phyloP scores from a whole-genome alignment of 2,797 vertebrate genomes.

The Acrossocheilus fasciatus region DNA sequence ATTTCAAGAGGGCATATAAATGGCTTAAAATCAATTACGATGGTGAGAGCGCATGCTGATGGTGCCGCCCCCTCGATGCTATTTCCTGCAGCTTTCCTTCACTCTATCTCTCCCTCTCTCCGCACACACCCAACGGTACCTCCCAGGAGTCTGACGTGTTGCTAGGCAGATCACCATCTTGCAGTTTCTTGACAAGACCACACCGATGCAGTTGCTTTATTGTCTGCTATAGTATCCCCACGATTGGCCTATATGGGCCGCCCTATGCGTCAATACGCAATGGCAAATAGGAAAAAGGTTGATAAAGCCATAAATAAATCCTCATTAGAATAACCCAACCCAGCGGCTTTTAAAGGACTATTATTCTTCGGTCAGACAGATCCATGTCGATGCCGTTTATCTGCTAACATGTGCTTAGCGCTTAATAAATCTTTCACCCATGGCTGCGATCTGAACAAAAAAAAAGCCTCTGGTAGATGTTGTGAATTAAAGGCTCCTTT shows the following conservation, averaged over 20 bases:
- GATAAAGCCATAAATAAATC: conserved; percentile 17
- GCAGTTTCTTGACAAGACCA: conserved; percentile 61
- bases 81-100: conserved; percentile 29
- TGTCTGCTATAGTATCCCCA: conserved; percentile 40
- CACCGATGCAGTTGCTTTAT: conserved; percentile 52
- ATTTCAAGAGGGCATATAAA: conserved; percentile 52
- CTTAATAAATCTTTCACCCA: conserved; percentile 56
- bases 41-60: conserved; percentile 45
- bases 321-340: conserved; percentile 48
- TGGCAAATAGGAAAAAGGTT: conserved; percentile 1
- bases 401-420: conserved; percentile 55
- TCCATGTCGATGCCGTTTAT: conserved; percentile 46
- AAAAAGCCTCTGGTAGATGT: conserved; percentile 47
- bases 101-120: conserved; percentile 41
- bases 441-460: conserved; percentile 37
- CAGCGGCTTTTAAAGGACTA: conserved; percentile 51
- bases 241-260: conserved; percentile 6
- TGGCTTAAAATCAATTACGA: conserved; percentile 41
- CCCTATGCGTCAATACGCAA: conserved; percentile 24
- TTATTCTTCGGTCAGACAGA: conserved; percentile 45
- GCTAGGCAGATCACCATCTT: conserved; percentile 68
- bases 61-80: conserved; percentile 43
- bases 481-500: conserved; percentile 45
- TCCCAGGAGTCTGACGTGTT: conserved; percentile 65
- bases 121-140: conserved; percentile 59